Evolutionary conservation across 2,888 invertebrate species (phyloP), one percentile per base, ranked within the genome.

Genomic region (Euplexia lucipara): DNA sequence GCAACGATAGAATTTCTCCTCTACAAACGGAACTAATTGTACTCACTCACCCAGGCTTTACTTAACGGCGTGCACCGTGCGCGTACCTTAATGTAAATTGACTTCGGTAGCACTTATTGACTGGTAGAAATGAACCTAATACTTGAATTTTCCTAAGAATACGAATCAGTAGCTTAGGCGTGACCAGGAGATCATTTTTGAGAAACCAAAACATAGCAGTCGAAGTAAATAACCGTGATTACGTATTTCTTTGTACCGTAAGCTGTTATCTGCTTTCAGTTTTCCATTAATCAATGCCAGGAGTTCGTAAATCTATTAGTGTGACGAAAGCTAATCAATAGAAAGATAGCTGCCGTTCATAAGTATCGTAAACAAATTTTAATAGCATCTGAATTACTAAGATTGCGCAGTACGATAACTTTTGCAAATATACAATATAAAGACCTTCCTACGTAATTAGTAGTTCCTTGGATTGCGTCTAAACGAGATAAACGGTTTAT

Each of bases 1-100:
- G 90, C 87, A 85, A 87, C 88, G 90, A 92, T 92, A 92, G 85
- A 93, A 93, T 95, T 94, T 95, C 95, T 94, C 93, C 87, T 86
- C 77, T 87, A 88, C 87, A 90, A 91, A 92, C 90, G 92, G 90
- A 92, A 91, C 90, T 90, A 87, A 90, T 87, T 90, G 87, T 87
- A 86, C 81, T 81, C 75, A 70, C 66, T 84, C 72, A 85, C 79
- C 76, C 81, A 83, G 83, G 78, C 68, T 60, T 70, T 35, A 65
- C 34, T 83, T 63, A 76, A 73, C 67, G 67, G 35, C 51, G 49
- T 35, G 45, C 53, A 63, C 26, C n/a, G n/a, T n/a, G n/a, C n/a
- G 52, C 42, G 51, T 45, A 37, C 26, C 51, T 64, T 44, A 34
- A 54, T 61, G 65, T 63, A 64, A 70, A 65, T 67, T 53, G 56